A percentile compares a stretch with the other conserved stretches of the same genome.
Evolutionary conservation across 2,888 invertebrate genomes (phyloP).

Genomic region (Xylocampa areola): DNA sequence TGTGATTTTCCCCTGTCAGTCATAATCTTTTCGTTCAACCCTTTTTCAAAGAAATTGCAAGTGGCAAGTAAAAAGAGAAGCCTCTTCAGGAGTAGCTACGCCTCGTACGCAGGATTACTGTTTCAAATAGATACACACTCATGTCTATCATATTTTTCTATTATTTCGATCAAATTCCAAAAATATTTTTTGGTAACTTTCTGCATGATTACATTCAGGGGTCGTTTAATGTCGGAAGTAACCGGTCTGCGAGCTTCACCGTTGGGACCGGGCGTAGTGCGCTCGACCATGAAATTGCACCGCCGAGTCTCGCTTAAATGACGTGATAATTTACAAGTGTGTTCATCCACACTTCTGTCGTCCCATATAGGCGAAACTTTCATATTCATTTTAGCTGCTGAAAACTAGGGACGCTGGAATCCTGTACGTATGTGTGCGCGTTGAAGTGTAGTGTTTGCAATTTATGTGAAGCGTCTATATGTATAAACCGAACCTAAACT

Average conservation of each 20-base stretch:
- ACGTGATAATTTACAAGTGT: conserved; percentile 78
- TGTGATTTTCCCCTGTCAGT: too few species aligned
- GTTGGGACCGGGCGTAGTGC: conserved; percentile 56
- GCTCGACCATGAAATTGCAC: conserved; percentile 76
- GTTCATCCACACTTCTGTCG: conserved; percentile 68
- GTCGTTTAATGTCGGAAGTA: conserved; percentile 56
- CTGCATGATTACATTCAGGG: conserved; percentile 55
- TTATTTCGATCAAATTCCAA: conserved; percentile 39
- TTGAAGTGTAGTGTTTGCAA: conserved; percentile 25
- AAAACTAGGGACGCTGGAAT: conserved; percentile 52
- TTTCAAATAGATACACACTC: not conserved
- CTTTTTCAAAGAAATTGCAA: too few species aligned
- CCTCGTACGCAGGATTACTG: not conserved
- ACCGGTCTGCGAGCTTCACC: conserved; percentile 48
- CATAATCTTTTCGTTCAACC: too few species aligned
- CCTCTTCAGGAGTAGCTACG: too few species aligned
- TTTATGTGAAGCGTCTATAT: conserved; percentile 17
- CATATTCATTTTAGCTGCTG: conserved; percentile 62
- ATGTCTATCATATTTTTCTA: conserved; percentile 44
- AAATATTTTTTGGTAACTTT: conserved; percentile 52
- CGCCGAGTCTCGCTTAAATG: conserved; percentile 71
- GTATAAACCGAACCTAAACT: too few species aligned
- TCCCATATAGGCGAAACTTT: conserved; percentile 61
- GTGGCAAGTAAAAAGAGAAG: too few species aligned
- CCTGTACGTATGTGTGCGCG: conserved; percentile 17